These are phyloP conservation scores for Gambusia yucatana DNA, from an alignment of 2,797 vertebrate species.

Conservation along the genomic window DNA sequence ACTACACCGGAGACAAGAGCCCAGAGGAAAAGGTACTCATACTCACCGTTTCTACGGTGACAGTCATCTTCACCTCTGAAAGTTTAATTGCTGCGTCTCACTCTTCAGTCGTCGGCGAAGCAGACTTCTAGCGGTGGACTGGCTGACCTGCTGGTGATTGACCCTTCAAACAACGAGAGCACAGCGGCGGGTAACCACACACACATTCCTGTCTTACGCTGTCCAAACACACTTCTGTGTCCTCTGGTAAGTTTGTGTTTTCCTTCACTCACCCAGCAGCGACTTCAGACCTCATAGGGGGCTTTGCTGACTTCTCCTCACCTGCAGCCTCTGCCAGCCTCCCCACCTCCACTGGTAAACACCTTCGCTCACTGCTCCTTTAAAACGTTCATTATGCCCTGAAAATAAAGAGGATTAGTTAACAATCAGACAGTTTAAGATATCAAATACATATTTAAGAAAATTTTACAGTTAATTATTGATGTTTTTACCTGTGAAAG, in stretches of 20 bases:
- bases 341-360: conserved; percentile 87
- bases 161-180: conserved; percentile 79
- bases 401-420: not conserved
- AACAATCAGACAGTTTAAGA: not conserved
- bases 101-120: conserved; percentile 79
- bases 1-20: conserved; percentile 93
- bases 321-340: conserved; percentile 89
- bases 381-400: not conserved
- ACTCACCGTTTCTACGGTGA: not conserved
- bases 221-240: not conserved
- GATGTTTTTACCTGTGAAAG: too few species aligned
- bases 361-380: not conserved
- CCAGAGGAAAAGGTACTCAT: conserved; percentile 80
- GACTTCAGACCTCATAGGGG: conserved; percentile 88
- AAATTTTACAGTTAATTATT: not conserved
- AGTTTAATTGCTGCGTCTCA: not conserved
- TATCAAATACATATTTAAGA: not conserved
- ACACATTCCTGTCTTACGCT: not conserved
- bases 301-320: conserved; percentile 95
- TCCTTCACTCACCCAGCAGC: conserved; percentile 61
- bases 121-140: conserved; percentile 86
- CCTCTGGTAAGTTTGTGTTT: conserved; percentile 6
- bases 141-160: conserved; percentile 91
- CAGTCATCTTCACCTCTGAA: not conserved
- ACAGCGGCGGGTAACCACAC: conserved; percentile 79